A percentile compares a stretch with the other conserved stretches of the same genome.
Evolutionary conservation across 2,888 invertebrate species (phyloP).

Genomic region (Allophyes oxyacanthae): DNA sequence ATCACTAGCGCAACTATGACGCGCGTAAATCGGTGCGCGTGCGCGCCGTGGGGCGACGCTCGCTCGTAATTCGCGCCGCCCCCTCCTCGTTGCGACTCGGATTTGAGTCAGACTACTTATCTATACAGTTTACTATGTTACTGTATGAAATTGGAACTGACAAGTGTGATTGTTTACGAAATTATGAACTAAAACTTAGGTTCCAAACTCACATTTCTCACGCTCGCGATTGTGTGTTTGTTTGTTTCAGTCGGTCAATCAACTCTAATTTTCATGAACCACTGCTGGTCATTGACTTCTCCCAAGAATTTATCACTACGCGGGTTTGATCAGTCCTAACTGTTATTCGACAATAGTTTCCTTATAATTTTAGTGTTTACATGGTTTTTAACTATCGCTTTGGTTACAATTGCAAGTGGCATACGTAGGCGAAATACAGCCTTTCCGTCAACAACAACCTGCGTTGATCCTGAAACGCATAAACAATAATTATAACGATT

Average conservation of each 20-base stretch:
- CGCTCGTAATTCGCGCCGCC: slow-evolving; percentile 84
- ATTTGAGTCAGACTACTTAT: slow-evolving; percentile 53
- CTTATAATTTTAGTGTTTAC: no score
- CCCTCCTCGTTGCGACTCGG: slow-evolving; percentile 58
- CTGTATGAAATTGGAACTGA: slow-evolving; percentile 32
- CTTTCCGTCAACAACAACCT: no score
- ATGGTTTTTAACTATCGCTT: no score
- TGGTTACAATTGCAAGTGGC: no score
- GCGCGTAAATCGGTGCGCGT: slow-evolving; percentile 89
- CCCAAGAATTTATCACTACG: no score
- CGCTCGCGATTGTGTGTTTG: background rate
- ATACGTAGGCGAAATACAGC: no score
- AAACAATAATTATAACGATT: no score
- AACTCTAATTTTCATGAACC: background rate
- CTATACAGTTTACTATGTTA: slow-evolving; percentile 44
- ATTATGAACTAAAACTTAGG: slow-evolving; percentile 12
- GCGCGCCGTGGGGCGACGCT: slow-evolving; percentile 82
- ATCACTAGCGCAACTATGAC: slow-evolving; percentile 70
- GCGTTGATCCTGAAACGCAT: no score
- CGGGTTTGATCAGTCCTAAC: no score
- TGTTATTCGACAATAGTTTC: no score
- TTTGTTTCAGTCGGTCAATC: background rate
- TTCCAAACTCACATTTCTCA: background rate
- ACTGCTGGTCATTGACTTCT: no score
- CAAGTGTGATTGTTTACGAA: slow-evolving; percentile 47